These are phyloP conservation scores for Neopelma chrysocephalum DNA, from an alignment of 2,797 vertebrate genomes.

Conservation along the genomic window DNA sequence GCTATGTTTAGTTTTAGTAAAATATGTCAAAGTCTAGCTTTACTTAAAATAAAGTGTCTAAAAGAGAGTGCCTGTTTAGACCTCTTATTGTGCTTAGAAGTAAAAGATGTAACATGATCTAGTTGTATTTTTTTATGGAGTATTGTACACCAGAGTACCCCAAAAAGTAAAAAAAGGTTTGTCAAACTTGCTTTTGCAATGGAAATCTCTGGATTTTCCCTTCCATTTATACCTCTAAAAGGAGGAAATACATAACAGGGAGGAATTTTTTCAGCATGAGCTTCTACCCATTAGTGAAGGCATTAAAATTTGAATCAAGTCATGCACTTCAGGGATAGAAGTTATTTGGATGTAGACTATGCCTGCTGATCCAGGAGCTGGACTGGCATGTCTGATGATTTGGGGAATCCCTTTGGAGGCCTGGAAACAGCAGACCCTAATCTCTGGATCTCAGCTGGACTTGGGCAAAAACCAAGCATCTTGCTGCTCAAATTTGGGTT, in stretches of 20 bases:
- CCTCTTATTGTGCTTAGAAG: neutral
- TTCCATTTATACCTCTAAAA: neutral
- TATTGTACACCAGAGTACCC: neutral
- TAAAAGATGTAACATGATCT: neutral
- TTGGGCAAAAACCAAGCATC: neutral
- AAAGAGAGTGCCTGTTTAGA: neutral
- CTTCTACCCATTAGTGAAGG: neutral
- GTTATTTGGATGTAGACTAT: neutral
- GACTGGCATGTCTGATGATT: neutral
- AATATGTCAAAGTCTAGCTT: neutral
- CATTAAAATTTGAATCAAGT: neutral
- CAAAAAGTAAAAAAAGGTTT: neutral
- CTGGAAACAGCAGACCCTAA: neutral
- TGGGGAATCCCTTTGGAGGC: neutral
- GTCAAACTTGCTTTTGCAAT: neutral
- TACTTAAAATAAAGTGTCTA: neutral
- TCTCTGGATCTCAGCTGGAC: neutral
- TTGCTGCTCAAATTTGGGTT: neutral
- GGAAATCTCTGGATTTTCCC: neutral
- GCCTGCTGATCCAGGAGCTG: neutral
- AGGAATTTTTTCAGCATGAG: neutral
- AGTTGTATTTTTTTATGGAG: neutral
- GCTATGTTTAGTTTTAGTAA: neutral
- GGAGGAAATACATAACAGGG: neutral
- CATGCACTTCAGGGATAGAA: neutral